Evolutionary conservation across 1,140 invertebrate genomes (phyloP).

Genomic region (Drosophila setifemur): DNA sequence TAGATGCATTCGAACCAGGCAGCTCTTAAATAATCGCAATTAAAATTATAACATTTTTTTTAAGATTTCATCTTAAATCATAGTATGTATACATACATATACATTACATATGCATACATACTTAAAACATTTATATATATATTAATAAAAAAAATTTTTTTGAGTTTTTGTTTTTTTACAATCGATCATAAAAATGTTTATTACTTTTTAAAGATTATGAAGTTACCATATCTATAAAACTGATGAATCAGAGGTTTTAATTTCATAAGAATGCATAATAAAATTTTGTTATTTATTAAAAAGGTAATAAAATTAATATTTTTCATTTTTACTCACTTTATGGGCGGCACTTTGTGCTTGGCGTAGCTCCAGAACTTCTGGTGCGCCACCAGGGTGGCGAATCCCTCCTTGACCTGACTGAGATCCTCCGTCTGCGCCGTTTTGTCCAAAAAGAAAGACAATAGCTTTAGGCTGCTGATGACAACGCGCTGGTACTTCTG

Average conservation of each 20-base stretch:
- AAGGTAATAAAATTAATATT: no score
- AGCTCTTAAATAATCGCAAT: conserved; percentile 66
- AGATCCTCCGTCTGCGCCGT: conserved; percentile 83
- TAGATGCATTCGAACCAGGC: conserved; percentile 87
- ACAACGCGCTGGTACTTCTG: conserved; percentile 88
- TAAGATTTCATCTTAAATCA: no score
- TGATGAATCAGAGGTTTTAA: no score
- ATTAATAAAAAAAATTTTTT: no score
- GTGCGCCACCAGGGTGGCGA: conserved; percentile 69
- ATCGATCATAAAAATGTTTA: no score
- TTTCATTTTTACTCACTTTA: conserved; percentile 78
- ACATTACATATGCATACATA: no score
- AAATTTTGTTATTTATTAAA: no score
- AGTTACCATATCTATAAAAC: no score
- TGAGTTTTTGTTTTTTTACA: no score
- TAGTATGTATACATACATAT: no score
- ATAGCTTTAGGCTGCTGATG: conserved; percentile 87
- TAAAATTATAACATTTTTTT: not conserved
- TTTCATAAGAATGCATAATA: not conserved
- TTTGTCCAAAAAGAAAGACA: conserved; percentile 85
- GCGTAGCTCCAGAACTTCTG: conserved; percentile 89
- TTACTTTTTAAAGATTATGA: no score
- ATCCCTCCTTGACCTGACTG: conserved; percentile 77
- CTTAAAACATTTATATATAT: no score
- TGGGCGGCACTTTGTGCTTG: conserved; percentile 84